These are phyloP conservation scores for Trachelus stipa DNA, from an alignment of 2,888 invertebrate species.

Conservation along the genomic window DNA sequence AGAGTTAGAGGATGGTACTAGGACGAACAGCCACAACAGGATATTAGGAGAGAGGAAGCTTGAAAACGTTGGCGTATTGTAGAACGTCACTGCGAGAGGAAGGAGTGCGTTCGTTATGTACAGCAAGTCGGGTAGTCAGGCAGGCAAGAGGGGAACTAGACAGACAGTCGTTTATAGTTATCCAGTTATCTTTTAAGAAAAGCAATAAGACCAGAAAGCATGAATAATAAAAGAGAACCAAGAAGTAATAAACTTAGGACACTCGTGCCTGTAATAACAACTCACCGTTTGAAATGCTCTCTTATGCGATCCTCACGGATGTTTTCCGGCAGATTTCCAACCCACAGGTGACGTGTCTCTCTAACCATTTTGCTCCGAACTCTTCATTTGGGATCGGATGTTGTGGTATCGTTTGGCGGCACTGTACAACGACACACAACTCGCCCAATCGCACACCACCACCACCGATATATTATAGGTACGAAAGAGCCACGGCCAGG, in stretches of 20 bases:
- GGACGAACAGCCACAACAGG: neutral
- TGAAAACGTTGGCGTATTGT: neutral
- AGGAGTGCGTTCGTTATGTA: neutral
- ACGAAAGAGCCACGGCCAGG: neutral
- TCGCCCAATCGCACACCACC: conserved; percentile 48
- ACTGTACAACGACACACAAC: conserved; percentile 67
- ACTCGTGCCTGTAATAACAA: conserved; percentile 16
- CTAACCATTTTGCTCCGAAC: conserved; percentile 99
- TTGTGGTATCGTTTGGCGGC: conserved; percentile 67
- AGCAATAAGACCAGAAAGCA: neutral
- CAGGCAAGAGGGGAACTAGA: neutral
- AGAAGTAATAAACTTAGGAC: neutral
- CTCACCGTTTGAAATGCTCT: conserved; percentile 97
- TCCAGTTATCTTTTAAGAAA: neutral
- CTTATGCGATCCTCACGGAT: conserved; percentile 97
- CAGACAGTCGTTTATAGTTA: neutral
- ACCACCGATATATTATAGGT: conserved; percentile 20
- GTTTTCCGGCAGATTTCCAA: conserved; percentile 99
- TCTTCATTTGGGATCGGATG: conserved; percentile 86
- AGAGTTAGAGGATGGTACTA: neutral
- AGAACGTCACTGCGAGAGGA: neutral
- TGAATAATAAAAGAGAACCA: neutral
- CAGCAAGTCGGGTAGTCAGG: neutral
- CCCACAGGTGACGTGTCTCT: conserved; percentile 99
- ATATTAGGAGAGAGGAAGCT: neutral